Conservation (phyloP, 2,888 invertebrate species). For the Pristionchus maxplancki region DNA sequence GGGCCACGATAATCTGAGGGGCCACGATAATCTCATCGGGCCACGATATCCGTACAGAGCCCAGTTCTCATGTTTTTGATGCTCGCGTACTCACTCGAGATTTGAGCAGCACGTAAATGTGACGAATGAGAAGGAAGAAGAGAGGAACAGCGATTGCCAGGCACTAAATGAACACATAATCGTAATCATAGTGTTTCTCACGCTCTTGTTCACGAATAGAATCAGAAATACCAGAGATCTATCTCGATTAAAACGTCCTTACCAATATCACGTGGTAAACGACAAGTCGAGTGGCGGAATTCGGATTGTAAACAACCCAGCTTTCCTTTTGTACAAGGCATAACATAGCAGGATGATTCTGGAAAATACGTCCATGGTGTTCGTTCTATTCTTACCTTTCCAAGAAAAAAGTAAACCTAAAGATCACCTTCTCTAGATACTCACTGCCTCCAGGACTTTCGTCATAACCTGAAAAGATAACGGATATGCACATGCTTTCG, state of each 20-base stretch:
- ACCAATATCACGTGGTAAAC: neutral
- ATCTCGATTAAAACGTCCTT: neutral
- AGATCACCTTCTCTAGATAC: neutral
- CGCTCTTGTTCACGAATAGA: neutral
- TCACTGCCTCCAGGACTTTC: neutral
- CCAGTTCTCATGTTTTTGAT: too few relatives aligned
- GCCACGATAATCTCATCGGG: too few relatives aligned
- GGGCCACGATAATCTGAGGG: too few relatives aligned
- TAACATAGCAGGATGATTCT: neutral
- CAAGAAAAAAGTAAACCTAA: too few relatives aligned
- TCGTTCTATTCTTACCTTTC: too few relatives aligned
- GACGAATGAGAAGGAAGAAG: neutral
- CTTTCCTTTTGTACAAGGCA: neutral
- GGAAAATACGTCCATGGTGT: too few relatives aligned
- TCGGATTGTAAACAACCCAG: neutral
- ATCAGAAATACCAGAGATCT: neutral
- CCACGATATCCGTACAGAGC: too few relatives aligned
- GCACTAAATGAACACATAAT: neutral
- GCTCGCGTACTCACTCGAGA: neutral
- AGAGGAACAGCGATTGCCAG: neutral
- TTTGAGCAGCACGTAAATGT: neutral
- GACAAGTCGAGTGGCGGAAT: neutral
- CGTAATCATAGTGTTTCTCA: too few relatives aligned
- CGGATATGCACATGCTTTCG: neutral
- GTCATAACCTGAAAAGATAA: neutral